Percentiles rank a stretch among this genome's conserved stretches.
phyloP scores from a whole-genome alignment of 1,140 invertebrate species.

The Zaprionus tsacasi region DNA sequence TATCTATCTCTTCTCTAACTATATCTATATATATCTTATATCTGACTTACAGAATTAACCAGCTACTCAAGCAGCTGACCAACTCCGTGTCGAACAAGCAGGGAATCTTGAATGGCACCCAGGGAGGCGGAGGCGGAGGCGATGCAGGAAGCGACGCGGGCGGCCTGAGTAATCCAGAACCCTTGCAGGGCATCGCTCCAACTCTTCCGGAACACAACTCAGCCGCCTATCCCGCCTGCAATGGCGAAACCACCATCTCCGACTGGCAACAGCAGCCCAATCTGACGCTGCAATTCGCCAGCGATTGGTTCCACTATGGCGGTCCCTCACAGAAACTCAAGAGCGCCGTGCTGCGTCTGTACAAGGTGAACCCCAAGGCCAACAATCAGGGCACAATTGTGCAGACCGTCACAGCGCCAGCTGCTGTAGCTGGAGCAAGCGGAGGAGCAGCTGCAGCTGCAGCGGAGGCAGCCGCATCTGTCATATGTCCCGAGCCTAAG shows the following conservation, averaged over 20 bases:
- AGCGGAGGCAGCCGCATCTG: background rate
- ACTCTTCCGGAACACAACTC: constrained; percentile 50
- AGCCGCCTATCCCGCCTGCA: constrained; percentile 78
- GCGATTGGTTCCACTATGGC: constrained; percentile 59
- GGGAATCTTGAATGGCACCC: constrained; percentile 16
- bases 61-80: constrained; percentile 56
- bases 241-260: constrained; percentile 56
- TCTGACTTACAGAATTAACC: constrained; percentile 62
- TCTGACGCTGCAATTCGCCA: constrained; percentile 70
- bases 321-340: constrained; percentile 59
- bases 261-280: constrained; percentile 69
- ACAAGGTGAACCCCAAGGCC: constrained; percentile 74
- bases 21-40: background rate
- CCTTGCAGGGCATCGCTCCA: no score
- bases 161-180: no score
- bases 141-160: background rate
- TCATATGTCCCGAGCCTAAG: constrained; percentile 50
- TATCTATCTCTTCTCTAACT: background rate
- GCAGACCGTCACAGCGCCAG: background rate
- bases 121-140: background rate
- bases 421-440: background rate
- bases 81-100: constrained; percentile 61
- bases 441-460: background rate
- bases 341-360: constrained; percentile 73
- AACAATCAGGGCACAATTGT: background rate